Percentiles rank a stretch among this genome's conserved stretches.
phyloP scores from a whole-genome alignment of 2,113 vertebrate species.

The Dromiciops gliroides region DNA sequence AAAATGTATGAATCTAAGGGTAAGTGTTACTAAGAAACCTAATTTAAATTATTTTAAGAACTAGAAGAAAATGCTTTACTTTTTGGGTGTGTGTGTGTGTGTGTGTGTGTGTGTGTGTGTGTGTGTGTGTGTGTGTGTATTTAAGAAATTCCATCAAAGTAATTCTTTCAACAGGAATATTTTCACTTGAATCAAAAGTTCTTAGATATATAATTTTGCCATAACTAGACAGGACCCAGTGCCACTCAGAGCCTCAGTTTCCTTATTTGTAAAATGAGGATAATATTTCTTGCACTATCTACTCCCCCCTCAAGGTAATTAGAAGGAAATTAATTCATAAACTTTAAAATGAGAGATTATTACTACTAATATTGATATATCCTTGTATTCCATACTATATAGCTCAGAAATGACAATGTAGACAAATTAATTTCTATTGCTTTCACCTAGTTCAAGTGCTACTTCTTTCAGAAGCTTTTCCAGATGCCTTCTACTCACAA shows the following conservation, averaged over 20 bases:
- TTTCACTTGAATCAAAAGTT: conserved; percentile 67
- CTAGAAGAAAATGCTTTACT: conserved; percentile 50
- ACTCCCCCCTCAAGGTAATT: not conserved
- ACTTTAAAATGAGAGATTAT: not conserved
- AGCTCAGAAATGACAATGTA: not conserved
- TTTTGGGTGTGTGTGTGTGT: not conserved
- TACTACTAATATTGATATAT: not conserved
- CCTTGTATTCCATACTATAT: not conserved
- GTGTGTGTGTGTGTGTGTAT: not conserved
- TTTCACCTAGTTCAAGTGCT: not conserved
- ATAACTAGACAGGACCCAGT: not conserved
- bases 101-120: not conserved
- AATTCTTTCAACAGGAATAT: conserved; percentile 69
- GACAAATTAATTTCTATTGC: not conserved
- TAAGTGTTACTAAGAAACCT: conserved; percentile 75
- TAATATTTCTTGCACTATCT: not conserved
- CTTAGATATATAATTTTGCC: not conserved
- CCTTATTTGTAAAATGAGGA: not conserved
- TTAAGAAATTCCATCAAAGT: not conserved
- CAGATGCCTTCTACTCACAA: not conserved
- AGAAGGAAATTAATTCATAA: not conserved
- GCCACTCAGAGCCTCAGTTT: not conserved
- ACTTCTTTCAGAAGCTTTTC: not conserved
- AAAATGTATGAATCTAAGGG: conserved; percentile 68
- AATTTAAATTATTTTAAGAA: conserved; percentile 74